Percentiles rank a stretch among this genome's conserved stretches.
Evolutionary conservation across 1,140 invertebrate species (phyloP).

Genomic region (Gyrodactylus salaris): DNA sequence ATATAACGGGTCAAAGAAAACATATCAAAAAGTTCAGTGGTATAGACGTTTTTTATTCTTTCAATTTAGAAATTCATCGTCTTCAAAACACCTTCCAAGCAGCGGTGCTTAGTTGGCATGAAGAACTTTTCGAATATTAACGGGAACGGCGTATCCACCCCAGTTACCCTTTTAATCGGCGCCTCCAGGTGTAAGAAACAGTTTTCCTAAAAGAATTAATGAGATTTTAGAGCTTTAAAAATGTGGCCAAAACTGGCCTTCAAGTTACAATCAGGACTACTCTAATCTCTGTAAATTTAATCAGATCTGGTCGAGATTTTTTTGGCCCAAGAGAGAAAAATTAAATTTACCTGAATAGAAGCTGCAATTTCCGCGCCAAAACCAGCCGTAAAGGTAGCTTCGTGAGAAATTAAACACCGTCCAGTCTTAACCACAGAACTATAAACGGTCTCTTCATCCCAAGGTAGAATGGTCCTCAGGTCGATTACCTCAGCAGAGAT

Average conservation of each 20-base stretch:
- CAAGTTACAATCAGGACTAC: conserved; percentile 4
- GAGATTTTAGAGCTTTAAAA: conserved; percentile 8
- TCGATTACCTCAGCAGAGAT: conserved; percentile 67
- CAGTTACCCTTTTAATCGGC: conserved; percentile 51
- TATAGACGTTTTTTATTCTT: too few relatives aligned
- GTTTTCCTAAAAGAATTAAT: conserved; percentile 30
- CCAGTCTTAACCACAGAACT: conserved; percentile 81
- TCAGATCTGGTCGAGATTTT: neutral
- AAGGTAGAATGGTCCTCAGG: conserved; percentile 63
- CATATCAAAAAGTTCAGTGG: too few relatives aligned
- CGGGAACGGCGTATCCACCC: conserved; percentile 90
- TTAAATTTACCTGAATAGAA: conserved; percentile 39
- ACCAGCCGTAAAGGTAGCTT: conserved; percentile 67
- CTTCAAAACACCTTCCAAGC: neutral
- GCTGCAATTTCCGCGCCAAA: conserved; percentile 85
- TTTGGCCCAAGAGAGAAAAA: conserved; percentile 3
- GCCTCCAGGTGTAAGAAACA: conserved; percentile 80
- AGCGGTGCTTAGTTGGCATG: conserved; percentile 49
- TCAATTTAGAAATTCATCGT: conserved; percentile 3
- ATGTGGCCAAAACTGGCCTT: conserved; percentile 6
- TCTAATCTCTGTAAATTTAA: conserved; percentile 1
- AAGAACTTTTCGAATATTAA: conserved; percentile 80
- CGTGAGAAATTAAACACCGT: conserved; percentile 53
- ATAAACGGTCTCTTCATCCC: conserved; percentile 55
- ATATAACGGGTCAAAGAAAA: too few relatives aligned